Conservation (phyloP, 1,140 invertebrate genomes). For the Sweltsa coloradensis region DNA sequence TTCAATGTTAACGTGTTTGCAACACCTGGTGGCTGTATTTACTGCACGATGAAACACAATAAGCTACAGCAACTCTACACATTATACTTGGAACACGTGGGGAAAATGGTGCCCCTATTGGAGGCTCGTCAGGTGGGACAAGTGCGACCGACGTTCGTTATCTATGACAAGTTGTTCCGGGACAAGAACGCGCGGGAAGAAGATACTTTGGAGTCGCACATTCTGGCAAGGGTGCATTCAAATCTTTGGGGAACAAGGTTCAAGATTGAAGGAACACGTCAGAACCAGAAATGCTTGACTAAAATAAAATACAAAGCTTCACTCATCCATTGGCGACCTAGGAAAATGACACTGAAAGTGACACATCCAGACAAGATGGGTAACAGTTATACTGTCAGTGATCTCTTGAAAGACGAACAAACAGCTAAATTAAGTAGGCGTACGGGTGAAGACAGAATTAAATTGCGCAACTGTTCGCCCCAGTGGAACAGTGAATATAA, state of each 20-base stretch:
- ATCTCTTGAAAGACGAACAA: not conserved
- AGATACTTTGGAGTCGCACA: not conserved
- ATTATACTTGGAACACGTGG: not conserved
- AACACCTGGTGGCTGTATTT: too few species aligned
- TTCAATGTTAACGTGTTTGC: too few species aligned
- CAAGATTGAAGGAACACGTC: not conserved
- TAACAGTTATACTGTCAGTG: not conserved
- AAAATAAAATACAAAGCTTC: not conserved
- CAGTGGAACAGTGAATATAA: not conserved
- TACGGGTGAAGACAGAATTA: not conserved
- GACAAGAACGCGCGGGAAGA: not conserved
- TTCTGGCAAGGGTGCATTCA: not conserved
- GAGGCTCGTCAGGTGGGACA: not conserved
- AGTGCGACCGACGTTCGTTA: not conserved
- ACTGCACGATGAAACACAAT: too few species aligned
- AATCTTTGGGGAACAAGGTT: constrained; percentile 2
- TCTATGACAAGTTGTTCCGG: too few species aligned
- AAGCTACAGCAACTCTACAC: not conserved
- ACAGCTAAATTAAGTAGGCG: not conserved
- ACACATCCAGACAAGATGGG: not conserved
- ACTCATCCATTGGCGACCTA: not conserved
- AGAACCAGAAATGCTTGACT: not conserved
- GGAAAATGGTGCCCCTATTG: not conserved
- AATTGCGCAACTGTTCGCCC: not conserved
- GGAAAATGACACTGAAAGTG: not conserved